Base-by-base conservation (phyloP, 2,888 invertebrate genomes). In the Argyra leucocephala region DNA sequence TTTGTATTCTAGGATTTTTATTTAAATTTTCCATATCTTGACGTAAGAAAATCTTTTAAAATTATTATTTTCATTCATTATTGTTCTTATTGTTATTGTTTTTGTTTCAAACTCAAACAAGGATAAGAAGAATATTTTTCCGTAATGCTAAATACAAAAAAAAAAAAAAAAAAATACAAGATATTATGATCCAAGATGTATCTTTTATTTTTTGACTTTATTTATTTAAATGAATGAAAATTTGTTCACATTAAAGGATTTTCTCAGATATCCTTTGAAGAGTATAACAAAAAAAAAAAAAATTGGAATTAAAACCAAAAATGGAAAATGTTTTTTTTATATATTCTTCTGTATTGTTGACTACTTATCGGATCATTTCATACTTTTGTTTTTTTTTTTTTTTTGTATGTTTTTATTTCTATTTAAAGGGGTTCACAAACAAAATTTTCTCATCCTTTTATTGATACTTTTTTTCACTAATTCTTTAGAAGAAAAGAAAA, bases 161-260 rank as follows among this genome's bases (percentile, higher is more conserved):
- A n/a, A n/a, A n/a, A n/a, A n/a, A n/a, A n/a, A n/a, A n/a, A n/a
- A n/a, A n/a, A n/a, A n/a, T n/a, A n/a, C n/a, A n/a, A n/a, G n/a
- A n/a, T n/a, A n/a, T n/a, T 48, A 48, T 48, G 48, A 48, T 48
- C 48, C 48, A 18, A 12, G 48, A 48, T 48, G n/a, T 18, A 48
- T 48, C n/a, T 48, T 48, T 48, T 48, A 3, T 48, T 48, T n/a
- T 48, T 6, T 48, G 2, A 48, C 18, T 48, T 48, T 48, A 48
- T 48, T 48, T 48, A 48, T 48, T 48, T 48, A 48, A 48, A 48
- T 48, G 48, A 48, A 48, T 18, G 48, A 48, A 48, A 48, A 48
- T 48, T 48, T 48, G 48, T 48, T 48, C 48, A 48, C n/a, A 48
- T 48, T 48, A 48, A 48, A 48, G 48, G 48, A 48, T 48, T 48